phyloP scores from a whole-genome alignment of 2,888 invertebrate species.

The Diabrotica balteata region DNA sequence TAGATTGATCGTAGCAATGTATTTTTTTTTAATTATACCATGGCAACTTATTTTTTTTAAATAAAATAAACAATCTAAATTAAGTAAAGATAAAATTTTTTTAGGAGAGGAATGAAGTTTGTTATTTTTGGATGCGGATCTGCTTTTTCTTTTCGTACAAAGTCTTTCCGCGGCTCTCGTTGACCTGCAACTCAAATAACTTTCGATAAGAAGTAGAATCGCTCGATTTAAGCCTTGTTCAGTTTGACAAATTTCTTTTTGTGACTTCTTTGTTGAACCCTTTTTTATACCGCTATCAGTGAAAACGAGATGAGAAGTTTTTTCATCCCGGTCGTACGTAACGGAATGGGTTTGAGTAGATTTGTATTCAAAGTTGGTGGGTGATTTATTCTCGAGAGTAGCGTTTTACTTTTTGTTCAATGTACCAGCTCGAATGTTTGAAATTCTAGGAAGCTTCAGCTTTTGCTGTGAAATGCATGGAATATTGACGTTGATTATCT shows the following conservation, averaged over 20 bases:
- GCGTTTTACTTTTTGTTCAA: neutral
- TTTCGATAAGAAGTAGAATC: conserved; percentile 17
- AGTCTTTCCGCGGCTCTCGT: conserved; percentile 4
- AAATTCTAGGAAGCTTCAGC: neutral
- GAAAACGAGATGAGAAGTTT: conserved; percentile 1
- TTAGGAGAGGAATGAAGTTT: too few relatives aligned
- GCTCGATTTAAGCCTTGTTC: conserved; percentile 19
- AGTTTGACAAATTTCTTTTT: conserved; percentile 24
- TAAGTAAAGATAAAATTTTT: too few relatives aligned
- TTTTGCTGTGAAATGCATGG: too few relatives aligned
- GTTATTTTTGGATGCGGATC: too few relatives aligned
- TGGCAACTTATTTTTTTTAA: too few relatives aligned
- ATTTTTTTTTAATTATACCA: too few relatives aligned
- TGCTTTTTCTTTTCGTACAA: neutral
- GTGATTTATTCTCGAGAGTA: neutral
- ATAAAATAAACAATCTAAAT: too few relatives aligned
- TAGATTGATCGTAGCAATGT: too few relatives aligned
- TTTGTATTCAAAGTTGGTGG: neutral
- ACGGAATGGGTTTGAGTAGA: neutral
- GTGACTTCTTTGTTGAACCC: conserved; percentile 4
- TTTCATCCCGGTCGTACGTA: neutral
- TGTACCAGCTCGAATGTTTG: too few relatives aligned
- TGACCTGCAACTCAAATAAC: conserved; percentile 18
- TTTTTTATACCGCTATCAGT: conserved; percentile 1
- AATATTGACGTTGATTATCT: too few relatives aligned